phyloP scores from a whole-genome alignment of 2,888 invertebrate genomes.

The Dynastes grantii region DNA sequence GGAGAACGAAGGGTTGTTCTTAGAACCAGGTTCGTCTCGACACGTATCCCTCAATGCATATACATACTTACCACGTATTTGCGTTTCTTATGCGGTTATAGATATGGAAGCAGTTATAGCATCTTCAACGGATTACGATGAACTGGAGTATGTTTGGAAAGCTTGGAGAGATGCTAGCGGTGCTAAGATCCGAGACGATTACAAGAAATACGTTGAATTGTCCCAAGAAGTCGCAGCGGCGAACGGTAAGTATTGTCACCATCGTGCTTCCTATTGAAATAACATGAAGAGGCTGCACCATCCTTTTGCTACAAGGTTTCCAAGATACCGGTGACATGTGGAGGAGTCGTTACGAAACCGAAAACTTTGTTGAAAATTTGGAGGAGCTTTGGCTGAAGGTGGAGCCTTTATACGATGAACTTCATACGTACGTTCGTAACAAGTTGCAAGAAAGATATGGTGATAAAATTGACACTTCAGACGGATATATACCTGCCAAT shows the following conservation, averaged over 20 bases:
- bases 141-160: slow-evolving; percentile 78
- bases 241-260: slow-evolving; percentile 66
- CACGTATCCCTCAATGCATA: not conserved
- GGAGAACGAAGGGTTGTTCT: slow-evolving; percentile 60
- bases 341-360: slow-evolving; percentile 71
- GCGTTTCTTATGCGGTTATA: slow-evolving; percentile 51
- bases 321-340: slow-evolving; percentile 72
- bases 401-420: slow-evolving; percentile 76
- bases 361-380: slow-evolving; percentile 66
- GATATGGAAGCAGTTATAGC: slow-evolving; percentile 66
- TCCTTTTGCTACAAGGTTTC: slow-evolving; percentile 63
- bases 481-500: slow-evolving; percentile 79
- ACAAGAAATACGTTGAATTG: slow-evolving; percentile 75
- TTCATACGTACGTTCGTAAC: slow-evolving; percentile 77
- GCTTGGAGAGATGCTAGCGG: slow-evolving; percentile 79
- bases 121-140: slow-evolving; percentile 74
- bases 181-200: slow-evolving; percentile 74
- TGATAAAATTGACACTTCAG: slow-evolving; percentile 68
- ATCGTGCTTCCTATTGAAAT: not conserved
- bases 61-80: not conserved
- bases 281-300: not conserved
- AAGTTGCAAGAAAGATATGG: slow-evolving; percentile 74
- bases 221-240: slow-evolving; percentile 76
- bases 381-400: slow-evolving; percentile 74
- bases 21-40: slow-evolving; percentile 66